phyloP scores from a whole-genome alignment of 2,113 vertebrate genomes.

The Pampusana beccarii region DNA sequence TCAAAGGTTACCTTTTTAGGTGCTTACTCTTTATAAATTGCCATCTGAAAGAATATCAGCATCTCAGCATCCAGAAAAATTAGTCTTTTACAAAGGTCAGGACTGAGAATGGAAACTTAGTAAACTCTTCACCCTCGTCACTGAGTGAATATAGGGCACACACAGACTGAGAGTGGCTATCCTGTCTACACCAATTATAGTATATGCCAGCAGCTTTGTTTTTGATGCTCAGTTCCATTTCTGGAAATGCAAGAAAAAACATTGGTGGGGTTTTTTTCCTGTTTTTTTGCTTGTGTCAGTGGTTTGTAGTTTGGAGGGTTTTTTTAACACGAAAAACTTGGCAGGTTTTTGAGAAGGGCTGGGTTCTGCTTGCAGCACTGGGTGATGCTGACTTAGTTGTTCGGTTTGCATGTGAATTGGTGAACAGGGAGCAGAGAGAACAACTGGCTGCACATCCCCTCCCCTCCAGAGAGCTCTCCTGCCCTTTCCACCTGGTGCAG shows the following conservation, averaged over 20 bases:
- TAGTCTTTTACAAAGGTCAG: conserved; percentile 9
- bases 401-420: not conserved
- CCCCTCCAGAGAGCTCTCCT: not conserved
- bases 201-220: not conserved
- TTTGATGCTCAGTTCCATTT: not conserved
- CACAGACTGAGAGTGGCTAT: fast-evolving
- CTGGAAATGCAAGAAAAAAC: not conserved
- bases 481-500: fast-evolving
- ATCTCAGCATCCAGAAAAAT: conserved; percentile 21
- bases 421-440: not conserved
- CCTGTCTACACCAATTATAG: not conserved
- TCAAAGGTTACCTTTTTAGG: conserved; percentile 38
- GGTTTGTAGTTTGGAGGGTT: not conserved
- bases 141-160: not conserved
- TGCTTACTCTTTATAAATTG: conserved; percentile 11
- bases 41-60: not conserved
- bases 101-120: not conserved
- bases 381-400: not conserved
- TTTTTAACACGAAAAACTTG: not conserved
- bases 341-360: not conserved
- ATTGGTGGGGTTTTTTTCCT: not conserved
- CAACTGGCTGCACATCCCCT: fast-evolving
- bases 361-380: not conserved
- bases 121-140: not conserved
- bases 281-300: not conserved